Base-by-base conservation (phyloP, 2,113 vertebrate genomes). In the Heloderma charlesbogerti region DNA sequence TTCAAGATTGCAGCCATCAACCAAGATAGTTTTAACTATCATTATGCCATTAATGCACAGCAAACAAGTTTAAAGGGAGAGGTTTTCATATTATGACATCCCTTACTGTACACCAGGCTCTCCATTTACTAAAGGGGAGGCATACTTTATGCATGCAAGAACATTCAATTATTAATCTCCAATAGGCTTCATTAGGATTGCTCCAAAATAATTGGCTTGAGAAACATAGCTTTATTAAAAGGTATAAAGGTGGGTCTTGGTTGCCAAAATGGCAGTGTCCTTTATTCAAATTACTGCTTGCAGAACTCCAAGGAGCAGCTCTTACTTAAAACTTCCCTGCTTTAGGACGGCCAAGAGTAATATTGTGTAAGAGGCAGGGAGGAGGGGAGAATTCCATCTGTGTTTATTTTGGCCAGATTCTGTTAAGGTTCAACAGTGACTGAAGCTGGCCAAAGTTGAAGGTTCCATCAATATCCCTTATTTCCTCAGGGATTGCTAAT, bases 341-440 rank as follows among this genome's bases (percentile, higher is more conserved):
- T 86, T 67, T 18, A 31, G 34, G 48, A 54, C 45, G n/a, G 89
- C 74, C 74, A 71, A 90, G 45, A 79, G 5, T 40, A 78, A 69
- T 90, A 71, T 71, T 57, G 63, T 54, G n/a, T 71, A 86, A 86
- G 83, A 90, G 27, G 60, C 5, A 78, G 45, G 71, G 60, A 69
- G 4, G n/a, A 57, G 74, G 60, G 27, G 6, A 34, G 9, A 63
- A 88, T 80, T 69, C 43, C 60, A 48, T 67, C 75, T 51, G 40
- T 80, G 77, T 88, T 88, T 80, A 18, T 69, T 51, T 81, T 88
- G 87, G 77, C 77, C 60, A 37, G 83, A 78, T 78, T 84, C 57
- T 86, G 27, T 69, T 86, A 79, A 78, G n/a, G 83, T 90, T 86
- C 45, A 88, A 22, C 34, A 69, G 60, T 51, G 18, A 67, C 22